phyloP scores from a whole-genome alignment of 2,113 vertebrate species.

The human region GRCh38 chr3:194381501-194382000 shows the following conservation, averaged over 20 bases:
- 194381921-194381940: neutral
- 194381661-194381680: accelerated
- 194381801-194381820: neutral
- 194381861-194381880: neutral
- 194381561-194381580: neutral
- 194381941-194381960: neutral
- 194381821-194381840: neutral
- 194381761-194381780: neutral
- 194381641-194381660: neutral
- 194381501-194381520: neutral
- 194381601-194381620: neutral
- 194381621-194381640: accelerated
- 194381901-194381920: neutral
- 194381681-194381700: no score
- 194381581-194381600: accelerated
- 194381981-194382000: no score
- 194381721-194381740: neutral
- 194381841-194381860: neutral
- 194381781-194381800: accelerated
- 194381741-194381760: neutral
- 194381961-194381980: neutral
- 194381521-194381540: neutral
- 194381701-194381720: neutral
- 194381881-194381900: neutral
- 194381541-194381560: neutral